Evolutionary conservation across 2,888 invertebrate genomes (phyloP).

Genomic region (Ganaspis brasiliensis): DNA sequence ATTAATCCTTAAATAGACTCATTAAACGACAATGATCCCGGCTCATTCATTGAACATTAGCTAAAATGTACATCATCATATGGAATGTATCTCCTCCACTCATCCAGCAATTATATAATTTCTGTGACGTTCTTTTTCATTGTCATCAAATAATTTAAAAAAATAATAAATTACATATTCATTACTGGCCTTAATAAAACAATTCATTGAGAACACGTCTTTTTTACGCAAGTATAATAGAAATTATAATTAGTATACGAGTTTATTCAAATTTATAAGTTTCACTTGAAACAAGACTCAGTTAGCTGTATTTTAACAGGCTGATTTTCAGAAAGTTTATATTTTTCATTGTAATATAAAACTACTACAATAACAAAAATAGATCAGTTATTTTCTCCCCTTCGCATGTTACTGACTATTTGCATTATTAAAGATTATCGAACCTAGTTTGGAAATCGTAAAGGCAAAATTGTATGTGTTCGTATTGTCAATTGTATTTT

Average conservation of each 20-base stretch:
- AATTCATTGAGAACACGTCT: neutral
- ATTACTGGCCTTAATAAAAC: neutral
- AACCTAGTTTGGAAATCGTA: neutral
- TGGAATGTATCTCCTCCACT: constrained; percentile 19
- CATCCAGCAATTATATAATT: neutral
- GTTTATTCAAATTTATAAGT: neutral
- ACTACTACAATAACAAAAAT: neutral
- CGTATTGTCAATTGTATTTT: too few species aligned
- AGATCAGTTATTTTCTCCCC: constrained; percentile 1
- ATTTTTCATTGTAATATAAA: too few species aligned
- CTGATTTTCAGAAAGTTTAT: too few species aligned
- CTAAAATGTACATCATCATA: neutral
- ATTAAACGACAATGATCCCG: too few species aligned
- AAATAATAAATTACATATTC: neutral
- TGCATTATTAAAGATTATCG: constrained; percentile 10
- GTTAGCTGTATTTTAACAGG: too few species aligned
- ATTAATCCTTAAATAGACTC: too few species aligned
- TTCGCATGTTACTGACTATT: neutral
- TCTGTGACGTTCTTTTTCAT: neutral
- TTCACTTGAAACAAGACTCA: too few species aligned
- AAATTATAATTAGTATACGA: neutral
- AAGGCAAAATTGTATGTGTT: neutral
- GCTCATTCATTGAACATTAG: constrained; percentile 1
- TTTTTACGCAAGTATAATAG: too few species aligned
- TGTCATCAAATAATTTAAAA: constrained; percentile 10